phyloP scores from a whole-genome alignment of 2,888 invertebrate genomes.

The Thera britannica region DNA sequence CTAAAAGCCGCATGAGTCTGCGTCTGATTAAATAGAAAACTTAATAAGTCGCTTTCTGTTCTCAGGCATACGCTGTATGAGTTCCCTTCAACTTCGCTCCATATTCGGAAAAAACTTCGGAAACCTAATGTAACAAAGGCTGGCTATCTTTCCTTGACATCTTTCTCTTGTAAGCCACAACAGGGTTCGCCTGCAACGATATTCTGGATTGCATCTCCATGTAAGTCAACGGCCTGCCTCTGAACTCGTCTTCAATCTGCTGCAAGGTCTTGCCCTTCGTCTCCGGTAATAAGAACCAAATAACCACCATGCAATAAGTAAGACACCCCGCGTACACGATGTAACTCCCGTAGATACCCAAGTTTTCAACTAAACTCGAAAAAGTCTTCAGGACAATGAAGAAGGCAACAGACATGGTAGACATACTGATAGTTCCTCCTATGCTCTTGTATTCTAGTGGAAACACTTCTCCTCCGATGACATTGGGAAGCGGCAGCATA shows the following conservation, averaged over 20 bases:
- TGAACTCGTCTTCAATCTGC: conserved; percentile 86
- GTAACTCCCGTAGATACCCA: conserved; percentile 85
- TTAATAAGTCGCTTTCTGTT: not conserved
- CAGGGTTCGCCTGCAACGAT: conserved; percentile 57
- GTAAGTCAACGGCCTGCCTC: conserved; percentile 57
- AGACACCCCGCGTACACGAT: conserved; percentile 81
- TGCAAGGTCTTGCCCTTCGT: conserved; percentile 87
- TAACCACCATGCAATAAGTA: conserved; percentile 78
- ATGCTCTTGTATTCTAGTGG: conserved; percentile 84
- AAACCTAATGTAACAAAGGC: conserved; percentile 48
- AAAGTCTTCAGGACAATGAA: conserved; percentile 87
- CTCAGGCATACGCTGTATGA: not conserved
- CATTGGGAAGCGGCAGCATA: conserved; percentile 87
- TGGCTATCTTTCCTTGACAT: conserved; percentile 57
- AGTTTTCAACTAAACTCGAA: conserved; percentile 74
- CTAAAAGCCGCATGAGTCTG: too few relatives aligned
- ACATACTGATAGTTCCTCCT: conserved; percentile 85
- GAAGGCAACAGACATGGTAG: conserved; percentile 82
- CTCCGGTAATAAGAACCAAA: conserved; percentile 86
- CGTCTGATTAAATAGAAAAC: too few relatives aligned
- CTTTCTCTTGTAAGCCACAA: conserved; percentile 55
- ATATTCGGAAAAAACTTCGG: not conserved
- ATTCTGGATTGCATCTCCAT: conserved; percentile 57
- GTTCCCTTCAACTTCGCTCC: not conserved
- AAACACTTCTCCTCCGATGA: conserved; percentile 89